Base-by-base conservation (phyloP, 2,888 invertebrate genomes). In the Brachypterus glaber region DNA sequence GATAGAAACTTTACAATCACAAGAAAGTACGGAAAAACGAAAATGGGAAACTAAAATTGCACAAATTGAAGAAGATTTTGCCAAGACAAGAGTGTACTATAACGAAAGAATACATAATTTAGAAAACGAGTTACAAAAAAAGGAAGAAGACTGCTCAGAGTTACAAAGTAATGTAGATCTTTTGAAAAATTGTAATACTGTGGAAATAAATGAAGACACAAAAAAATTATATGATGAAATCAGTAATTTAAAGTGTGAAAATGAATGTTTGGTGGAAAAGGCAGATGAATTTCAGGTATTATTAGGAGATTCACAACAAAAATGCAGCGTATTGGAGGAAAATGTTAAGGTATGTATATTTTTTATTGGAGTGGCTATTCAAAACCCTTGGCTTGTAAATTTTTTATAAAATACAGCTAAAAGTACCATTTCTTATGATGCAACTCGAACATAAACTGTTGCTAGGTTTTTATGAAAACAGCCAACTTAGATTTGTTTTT, bases 1-100 rank as follows among this genome's bases (percentile, higher is more conserved):
- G 47, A 49, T 54, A 15, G 51, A 51, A 34, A 13, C 39, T 15
- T 32, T 53, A 14, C 50, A 53, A 40, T 24, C 21, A 5, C 42
- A 50, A 13, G 37, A 45, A 13, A 33, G 31, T 8, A 30, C 33
- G 7, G 35, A 46, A 9, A 39, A 40, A 30, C 18, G 39, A 17
- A 48, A 48, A 32, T 41, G 41, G 7, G 37, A 48, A 41, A 24
- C 37, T 3, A 50, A 46, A 40, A 45, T 49, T 17, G 32, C 38
- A 5, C 38, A 48, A 14, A 34, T 52, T 3, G 50, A 54, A 34
- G 51, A 53, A 18, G 39, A 33, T 9, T 39, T 43, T n/a, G 30
- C 13, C n/a, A 45, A 33, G 15, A 11, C 43, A 16, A 46, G 46
- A 35, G 39, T 27, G n/a, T 45, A 17, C 11, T 33, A 49, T 18